phyloP scores from a whole-genome alignment of 2,797 vertebrate genomes.

The Gorsachius magnificus region DNA sequence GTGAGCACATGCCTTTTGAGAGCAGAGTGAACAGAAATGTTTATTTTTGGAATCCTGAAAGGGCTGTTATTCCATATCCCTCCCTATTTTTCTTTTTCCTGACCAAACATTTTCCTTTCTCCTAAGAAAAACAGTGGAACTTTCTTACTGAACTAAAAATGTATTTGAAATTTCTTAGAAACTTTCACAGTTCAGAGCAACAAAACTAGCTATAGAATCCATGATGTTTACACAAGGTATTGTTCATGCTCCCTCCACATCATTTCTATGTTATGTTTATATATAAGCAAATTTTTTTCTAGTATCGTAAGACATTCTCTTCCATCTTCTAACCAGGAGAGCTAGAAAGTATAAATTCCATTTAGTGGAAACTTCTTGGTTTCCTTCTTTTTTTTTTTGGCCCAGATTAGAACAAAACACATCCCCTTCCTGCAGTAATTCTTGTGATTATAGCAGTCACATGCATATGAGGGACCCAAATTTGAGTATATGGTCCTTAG shows the following conservation, averaged over 20 bases:
- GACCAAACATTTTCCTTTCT: neutral
- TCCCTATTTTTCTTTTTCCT: neutral
- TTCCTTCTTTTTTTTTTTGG: neutral
- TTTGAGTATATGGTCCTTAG: neutral
- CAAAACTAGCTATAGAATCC: neutral
- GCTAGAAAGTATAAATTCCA: neutral
- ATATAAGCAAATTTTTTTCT: neutral
- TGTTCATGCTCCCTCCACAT: neutral
- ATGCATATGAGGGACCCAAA: accelerated
- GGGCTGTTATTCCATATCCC: neutral
- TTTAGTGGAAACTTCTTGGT: neutral
- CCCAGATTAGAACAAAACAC: neutral
- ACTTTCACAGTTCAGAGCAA: neutral
- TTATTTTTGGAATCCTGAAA: neutral
- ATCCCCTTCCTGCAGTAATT: neutral
- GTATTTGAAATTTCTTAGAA: neutral
- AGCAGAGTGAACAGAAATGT: neutral
- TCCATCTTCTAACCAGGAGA: neutral
- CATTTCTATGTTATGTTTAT: neutral
- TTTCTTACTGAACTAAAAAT: neutral
- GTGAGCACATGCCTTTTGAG: neutral
- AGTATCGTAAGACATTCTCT: neutral
- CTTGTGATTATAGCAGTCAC: neutral
- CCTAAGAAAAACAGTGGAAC: neutral
- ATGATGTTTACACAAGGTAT: neutral